These are phyloP conservation scores for Ypsolopha sequella DNA, from an alignment of 2,888 invertebrate species.

Conservation along the genomic window DNA sequence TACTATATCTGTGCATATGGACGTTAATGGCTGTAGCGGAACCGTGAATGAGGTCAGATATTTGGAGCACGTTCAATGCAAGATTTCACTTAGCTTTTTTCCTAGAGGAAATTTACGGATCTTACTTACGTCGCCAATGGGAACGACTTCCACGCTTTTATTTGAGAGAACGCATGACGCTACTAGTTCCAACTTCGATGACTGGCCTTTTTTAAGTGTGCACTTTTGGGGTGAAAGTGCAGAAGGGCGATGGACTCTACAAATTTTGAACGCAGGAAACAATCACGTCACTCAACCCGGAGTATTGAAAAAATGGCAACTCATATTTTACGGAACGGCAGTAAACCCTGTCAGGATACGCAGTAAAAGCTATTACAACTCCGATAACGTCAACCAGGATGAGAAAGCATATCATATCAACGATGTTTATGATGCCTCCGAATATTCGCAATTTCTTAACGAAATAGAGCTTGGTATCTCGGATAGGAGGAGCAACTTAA, in stretches of 20 bases:
- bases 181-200: conserved; percentile 93
- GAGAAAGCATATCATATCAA: conserved; percentile 74
- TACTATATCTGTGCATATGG: conserved; percentile 85
- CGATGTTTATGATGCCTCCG: conserved; percentile 72
- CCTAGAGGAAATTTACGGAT: conserved; percentile 94
- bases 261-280: conserved; percentile 81
- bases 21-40: conserved; percentile 90
- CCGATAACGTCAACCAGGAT: conserved; percentile 46
- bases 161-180: conserved; percentile 94
- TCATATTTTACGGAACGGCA: conserved; percentile 95
- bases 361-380: conserved; percentile 63
- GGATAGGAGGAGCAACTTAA: conserved; percentile 75
- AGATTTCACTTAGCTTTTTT: conserved; percentile 91
- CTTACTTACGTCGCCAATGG: conserved; percentile 91
- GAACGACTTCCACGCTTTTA: conserved; percentile 91
- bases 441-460: conserved; percentile 69
- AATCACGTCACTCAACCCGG: conserved; percentile 88
- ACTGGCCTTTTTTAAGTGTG: conserved; percentile 99
- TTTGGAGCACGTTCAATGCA: conserved; percentile 98
- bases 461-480: conserved; percentile 63
- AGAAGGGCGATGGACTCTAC: conserved; percentile 89
- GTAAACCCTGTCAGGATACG: conserved; percentile 84
- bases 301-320: conserved; percentile 93
- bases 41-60: conserved; percentile 90
- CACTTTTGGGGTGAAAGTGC: conserved; percentile 98